Evolutionary conservation across 2,888 invertebrate genomes (phyloP), one percentile per base, ranked within the genome.

Genomic region (Eumacrocentrus americanus): DNA sequence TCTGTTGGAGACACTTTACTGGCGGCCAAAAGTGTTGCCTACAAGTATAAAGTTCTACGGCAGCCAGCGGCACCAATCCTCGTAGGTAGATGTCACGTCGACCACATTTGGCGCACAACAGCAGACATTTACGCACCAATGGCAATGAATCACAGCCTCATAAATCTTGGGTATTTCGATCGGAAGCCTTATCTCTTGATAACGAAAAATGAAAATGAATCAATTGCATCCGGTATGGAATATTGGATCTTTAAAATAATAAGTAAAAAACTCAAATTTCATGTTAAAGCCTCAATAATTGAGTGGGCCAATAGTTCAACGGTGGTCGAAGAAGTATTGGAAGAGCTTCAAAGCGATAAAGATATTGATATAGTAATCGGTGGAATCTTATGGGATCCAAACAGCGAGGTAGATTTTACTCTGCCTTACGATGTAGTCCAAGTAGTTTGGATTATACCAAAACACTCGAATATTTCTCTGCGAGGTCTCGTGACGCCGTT

Each of bases 401-500:
- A 29, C 2, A n/a, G 42, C 1, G 58, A 63, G 11, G 55, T 69
- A 0, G 68, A 62, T 1, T 76, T 67, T 60, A 71, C 71, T 0
- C 25, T 58, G 7, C 61, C 70, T 3, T 76, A 75, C 53, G 74
- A 71, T 5, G 48, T 67, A 14, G 57, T 69, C 11, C 61, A 67
- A 23, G 40, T 71, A 0, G 64, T 68, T 7, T 76, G 76, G 76
- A 12, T 73, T n/a, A 55, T 73, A 20, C 76, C 76, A 1, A 60
- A 56, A 1, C 51, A 40, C n/a, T n/a, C 65, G 0, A 68, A 69
- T n/a, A 59, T 75, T 0, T 75, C 75, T 1, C 46, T 75, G 3
- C 47, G 59, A 3, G 77, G 77, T 11, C 56, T 79, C 1, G 56
- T 78, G 3, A 52, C 71, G 1, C 78, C 79, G 2, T 71, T 79